Conservation (phyloP, 2,888 invertebrate species). For the Drosophila basisetae region DNA sequence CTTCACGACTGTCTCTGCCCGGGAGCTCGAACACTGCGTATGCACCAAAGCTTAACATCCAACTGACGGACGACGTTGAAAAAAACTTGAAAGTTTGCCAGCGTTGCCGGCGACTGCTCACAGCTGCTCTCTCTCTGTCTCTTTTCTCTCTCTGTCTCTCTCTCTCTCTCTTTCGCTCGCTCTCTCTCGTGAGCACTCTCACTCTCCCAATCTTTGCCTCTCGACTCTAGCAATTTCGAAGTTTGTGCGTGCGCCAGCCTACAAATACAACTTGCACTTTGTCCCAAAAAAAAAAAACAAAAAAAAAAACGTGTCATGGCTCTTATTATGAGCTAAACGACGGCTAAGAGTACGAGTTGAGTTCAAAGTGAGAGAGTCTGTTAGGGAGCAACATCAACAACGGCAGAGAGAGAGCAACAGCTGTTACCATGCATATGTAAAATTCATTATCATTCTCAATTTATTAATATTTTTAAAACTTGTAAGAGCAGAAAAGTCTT, state of each 20-base stretch:
- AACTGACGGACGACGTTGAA: conserved; percentile 69
- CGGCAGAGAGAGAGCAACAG: conserved; percentile 38
- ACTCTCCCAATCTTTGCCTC: background rate
- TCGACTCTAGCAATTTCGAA: conserved; percentile 52
- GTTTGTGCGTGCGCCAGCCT: conserved; percentile 40
- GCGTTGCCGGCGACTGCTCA: conserved; percentile 21
- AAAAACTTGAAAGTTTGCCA: conserved; percentile 73
- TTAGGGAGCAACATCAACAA: conserved; percentile 7
- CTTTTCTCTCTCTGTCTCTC: conserved; percentile 23
- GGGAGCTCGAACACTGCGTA: conserved; percentile 62
- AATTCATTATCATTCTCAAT: conserved; percentile 1
- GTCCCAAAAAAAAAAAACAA: conserved; percentile 49
- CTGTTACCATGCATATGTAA: conserved; percentile 30
- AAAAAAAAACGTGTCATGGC: conserved; percentile 34
- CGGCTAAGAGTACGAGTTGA: conserved; percentile 29
- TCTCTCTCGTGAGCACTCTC: conserved; percentile 25
- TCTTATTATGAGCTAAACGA: conserved; percentile 31
- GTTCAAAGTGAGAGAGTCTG: conserved; percentile 5
- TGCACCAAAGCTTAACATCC: conserved; percentile 82
- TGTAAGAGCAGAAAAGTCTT: background rate
- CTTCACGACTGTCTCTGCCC: conserved; percentile 40
- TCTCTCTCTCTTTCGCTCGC: background rate
- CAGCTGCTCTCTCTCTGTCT: conserved; percentile 26
- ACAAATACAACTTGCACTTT: conserved; percentile 57
- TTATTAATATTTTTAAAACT: background rate